Conservation (phyloP, 2,797 vertebrate species). For the Molossus molossus region DNA sequence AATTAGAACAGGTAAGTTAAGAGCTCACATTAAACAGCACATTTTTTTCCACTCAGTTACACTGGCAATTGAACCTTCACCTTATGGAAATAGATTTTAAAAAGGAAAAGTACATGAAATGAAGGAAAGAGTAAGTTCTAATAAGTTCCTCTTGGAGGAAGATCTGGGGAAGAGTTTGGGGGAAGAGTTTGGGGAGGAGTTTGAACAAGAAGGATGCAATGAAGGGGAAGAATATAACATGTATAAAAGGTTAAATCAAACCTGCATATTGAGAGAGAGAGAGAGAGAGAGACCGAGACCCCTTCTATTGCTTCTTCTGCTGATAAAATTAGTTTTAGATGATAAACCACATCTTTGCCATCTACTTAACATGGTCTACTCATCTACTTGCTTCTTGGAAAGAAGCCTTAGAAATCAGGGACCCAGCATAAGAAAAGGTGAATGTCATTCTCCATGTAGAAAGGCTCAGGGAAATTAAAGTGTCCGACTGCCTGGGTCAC, state of each 20-base stretch:
- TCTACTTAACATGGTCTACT: not conserved
- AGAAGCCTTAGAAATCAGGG: not conserved
- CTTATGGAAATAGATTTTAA: conserved; percentile 13
- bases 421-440: not conserved
- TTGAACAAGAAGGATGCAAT: not conserved
- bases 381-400: conserved; percentile 21
- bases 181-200: not conserved
- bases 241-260: not conserved
- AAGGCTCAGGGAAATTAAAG: not conserved
- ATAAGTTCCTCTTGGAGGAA: not conserved
- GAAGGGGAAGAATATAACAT: not conserved
- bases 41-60: not conserved
- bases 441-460: not conserved
- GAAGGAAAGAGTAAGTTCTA: not conserved
- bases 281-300: not conserved
- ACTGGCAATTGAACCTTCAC: not conserved
- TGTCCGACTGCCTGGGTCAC: not conserved
- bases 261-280: not conserved
- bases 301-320: not conserved
- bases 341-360: not conserved
- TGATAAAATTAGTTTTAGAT: not conserved
- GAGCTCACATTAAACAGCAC: not conserved
- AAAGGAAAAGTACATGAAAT: conserved; percentile 16
- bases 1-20: conserved; percentile 20
- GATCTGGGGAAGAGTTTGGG: not conserved